phyloP scores from a whole-genome alignment of 1,140 invertebrate species.

The Metopolophium dirhodum region DNA sequence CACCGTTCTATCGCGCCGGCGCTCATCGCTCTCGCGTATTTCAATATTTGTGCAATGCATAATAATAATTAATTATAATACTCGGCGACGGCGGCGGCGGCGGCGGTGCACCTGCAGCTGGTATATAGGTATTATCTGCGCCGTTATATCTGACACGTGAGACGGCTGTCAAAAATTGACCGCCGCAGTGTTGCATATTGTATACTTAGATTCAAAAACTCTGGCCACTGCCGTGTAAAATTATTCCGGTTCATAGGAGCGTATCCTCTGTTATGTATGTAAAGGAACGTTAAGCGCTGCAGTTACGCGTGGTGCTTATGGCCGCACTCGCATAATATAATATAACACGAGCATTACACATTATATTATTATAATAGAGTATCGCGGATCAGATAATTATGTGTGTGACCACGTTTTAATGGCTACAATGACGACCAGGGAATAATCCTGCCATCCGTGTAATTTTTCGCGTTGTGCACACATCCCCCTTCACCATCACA shows the following conservation, averaged over 20 bases:
- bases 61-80: background rate
- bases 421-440: background rate
- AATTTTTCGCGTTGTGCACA: slow-evolving; percentile 15
- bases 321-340: no score
- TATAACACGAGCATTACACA: background rate
- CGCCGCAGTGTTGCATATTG: no score
- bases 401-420: background rate
- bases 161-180: background rate
- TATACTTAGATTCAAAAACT: no score
- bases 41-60: background rate
- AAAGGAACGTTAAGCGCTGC: background rate
- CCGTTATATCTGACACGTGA: background rate
- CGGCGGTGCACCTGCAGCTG: background rate
- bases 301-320: background rate
- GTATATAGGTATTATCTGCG: background rate
- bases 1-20: background rate
- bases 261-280: background rate
- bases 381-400: slow-evolving; percentile 37
- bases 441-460: background rate
- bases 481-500: background rate
- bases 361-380: background rate
- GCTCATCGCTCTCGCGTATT: background rate
- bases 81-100: no score
- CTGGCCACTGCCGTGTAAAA: background rate
- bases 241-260: background rate